phyloP scores from a whole-genome alignment of 2,797 vertebrate genomes.

The Sphenodon punctatus region DNA sequence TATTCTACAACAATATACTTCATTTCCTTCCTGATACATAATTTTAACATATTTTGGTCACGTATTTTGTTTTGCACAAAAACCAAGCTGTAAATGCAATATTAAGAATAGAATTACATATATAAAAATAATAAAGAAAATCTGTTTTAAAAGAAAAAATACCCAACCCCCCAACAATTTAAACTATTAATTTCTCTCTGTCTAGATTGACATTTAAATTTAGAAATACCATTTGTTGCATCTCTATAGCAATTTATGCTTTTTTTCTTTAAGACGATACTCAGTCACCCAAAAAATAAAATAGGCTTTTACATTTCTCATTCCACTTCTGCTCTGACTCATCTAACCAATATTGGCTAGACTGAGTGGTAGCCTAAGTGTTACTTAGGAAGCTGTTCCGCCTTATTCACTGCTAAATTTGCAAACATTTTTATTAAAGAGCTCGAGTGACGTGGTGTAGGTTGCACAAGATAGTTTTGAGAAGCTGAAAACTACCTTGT shows the following conservation, averaged over 20 bases:
- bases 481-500: neutral
- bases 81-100: no score
- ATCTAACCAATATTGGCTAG: no score
- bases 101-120: neutral
- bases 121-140: neutral
- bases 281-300: no score
- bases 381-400: constrained; percentile 2
- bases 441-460: neutral
- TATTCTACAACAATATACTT: neutral
- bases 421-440: neutral
- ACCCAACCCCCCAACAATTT: neutral
- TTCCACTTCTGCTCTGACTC: no score
- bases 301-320: no score
- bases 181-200: neutral
- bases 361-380: no score
- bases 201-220: no score
- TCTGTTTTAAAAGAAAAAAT: neutral
- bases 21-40: neutral
- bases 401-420: neutral
- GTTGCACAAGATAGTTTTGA: neutral
- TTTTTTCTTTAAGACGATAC: no score
- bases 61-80: neutral
- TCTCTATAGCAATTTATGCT: no score
- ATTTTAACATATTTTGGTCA: neutral
- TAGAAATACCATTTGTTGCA: no score